Evolutionary conservation across 2,113 vertebrate species (phyloP), one percentile per base, ranked within the genome.

Genomic region (Neofelis nebulosa): DNA sequence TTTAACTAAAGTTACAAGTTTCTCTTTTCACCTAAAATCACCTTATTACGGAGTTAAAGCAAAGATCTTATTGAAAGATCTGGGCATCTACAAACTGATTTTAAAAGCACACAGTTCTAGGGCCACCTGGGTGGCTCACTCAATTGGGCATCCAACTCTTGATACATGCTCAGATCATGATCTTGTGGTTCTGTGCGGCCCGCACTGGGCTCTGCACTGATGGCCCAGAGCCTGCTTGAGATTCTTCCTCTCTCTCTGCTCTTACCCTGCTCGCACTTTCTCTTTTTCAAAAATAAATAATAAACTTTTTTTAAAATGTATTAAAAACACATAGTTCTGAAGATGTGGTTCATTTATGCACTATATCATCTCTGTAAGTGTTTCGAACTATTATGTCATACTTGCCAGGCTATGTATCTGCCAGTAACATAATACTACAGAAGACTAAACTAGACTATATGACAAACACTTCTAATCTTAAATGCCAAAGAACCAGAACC

Each of bases 391-490:
- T 21, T 21, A 76, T 76, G 36, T n/a, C 31, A 33, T 91, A 82
- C 27, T 94, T 97, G 48, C 23, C 61, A 95, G 55, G 41, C 41
- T 94, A 31, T 61, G 12, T 69, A 96, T 57, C 66, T 93, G 55
- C 5, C 68, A 89, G 80, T 78, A 45, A 68, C 0, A 1, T 18
- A 3, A 19, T 73, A 38, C 48, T 31, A 92, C 15, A 87, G 41
- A 94, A 87, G 50, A 69, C 19, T 68, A 14, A 92, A 76, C 29
- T 97, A 92, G 15, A 91, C n/a, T 61, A 74, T 63, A 65, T 8
- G 41, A 93, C 15, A 91, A 91, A 81, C 31, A 71, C 57, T 80
- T 91, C 71, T 91, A 92, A 16, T 9, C 74, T 79, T 76, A 83
- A 41, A 86, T 90, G 50, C 48, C 74, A 95, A 94, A 89, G 65